Percentiles rank a stretch among this genome's conserved stretches.
These are phyloP conservation scores for Ypsolopha scabrella DNA, from an alignment of 2,888 invertebrate species.

Conservation along the genomic window DNA sequence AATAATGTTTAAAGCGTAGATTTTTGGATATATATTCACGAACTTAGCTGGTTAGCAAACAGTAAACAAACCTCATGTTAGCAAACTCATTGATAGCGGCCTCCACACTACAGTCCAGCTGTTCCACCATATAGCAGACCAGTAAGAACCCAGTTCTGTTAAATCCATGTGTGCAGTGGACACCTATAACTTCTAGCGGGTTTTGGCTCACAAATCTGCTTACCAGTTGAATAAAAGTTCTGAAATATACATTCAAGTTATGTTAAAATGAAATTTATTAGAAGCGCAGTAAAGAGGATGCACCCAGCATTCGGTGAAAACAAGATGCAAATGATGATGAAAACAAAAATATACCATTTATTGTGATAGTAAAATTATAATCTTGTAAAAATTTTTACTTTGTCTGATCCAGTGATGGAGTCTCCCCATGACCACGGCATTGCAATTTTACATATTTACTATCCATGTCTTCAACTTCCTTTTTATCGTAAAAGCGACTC, in stretches of 20 bases:
- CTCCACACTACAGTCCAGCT: slow-evolving; percentile 85
- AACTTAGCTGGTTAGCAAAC: neutral
- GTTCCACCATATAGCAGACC: slow-evolving; percentile 89
- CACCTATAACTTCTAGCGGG: slow-evolving; percentile 82
- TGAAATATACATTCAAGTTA: slow-evolving; percentile 20
- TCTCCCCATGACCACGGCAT: slow-evolving; percentile 93
- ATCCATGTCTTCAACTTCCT: slow-evolving; percentile 79
- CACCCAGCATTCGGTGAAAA: too few species aligned
- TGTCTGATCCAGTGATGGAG: slow-evolving; percentile 89
- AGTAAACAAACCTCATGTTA: slow-evolving; percentile 63
- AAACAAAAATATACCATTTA: too few species aligned
- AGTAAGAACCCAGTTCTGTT: slow-evolving; percentile 98
- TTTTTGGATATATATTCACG: too few species aligned
- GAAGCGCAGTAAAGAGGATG: too few species aligned
- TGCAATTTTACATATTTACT: slow-evolving; percentile 90
- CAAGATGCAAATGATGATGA: too few species aligned
- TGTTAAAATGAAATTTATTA: neutral
- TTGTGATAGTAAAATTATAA: neutral
- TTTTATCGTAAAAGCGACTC: slow-evolving; percentile 88
- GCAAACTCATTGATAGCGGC: slow-evolving; percentile 86
- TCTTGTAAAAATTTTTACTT: slow-evolving; percentile 23
- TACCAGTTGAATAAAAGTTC: slow-evolving; percentile 85
- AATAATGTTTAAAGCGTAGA: too few species aligned
- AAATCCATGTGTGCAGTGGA: slow-evolving; percentile 98
- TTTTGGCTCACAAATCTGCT: slow-evolving; percentile 82